Conservation (phyloP, 64 coral and sea anemone genomes). For the Orbicella faveolata region DNA sequence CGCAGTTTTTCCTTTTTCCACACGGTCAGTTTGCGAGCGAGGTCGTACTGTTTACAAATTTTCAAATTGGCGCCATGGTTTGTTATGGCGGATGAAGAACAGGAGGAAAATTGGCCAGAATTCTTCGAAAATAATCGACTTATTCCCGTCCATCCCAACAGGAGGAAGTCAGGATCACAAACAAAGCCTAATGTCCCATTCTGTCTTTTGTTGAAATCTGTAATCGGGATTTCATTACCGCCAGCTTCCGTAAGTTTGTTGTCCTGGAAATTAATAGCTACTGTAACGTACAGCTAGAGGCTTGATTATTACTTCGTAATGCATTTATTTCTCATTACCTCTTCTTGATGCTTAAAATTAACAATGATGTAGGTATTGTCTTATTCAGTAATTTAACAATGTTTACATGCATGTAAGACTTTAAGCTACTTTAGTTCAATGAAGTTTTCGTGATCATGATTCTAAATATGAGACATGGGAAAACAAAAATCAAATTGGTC, state of each 20-base stretch:
- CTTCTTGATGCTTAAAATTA: too few relatives aligned
- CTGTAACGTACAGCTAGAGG: neutral
- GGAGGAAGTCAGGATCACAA: slow-evolving; percentile 56
- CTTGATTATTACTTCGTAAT: too few relatives aligned
- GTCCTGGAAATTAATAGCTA: neutral
- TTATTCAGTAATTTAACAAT: too few relatives aligned
- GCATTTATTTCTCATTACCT: too few relatives aligned
- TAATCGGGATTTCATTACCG: slow-evolving; percentile 80
- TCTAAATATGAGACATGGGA: too few relatives aligned
- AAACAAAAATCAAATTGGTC: too few relatives aligned
- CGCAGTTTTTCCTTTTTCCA: neutral
- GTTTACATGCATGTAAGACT: too few relatives aligned
- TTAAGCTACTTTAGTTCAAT: too few relatives aligned
- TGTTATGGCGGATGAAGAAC: slow-evolving; percentile 84
- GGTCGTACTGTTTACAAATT: slow-evolving; percentile 4
- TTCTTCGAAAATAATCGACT: slow-evolving; percentile 94
- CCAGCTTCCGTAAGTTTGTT: slow-evolving; percentile 47
- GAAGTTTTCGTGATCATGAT: too few relatives aligned
- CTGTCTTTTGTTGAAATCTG: slow-evolving; percentile 76
- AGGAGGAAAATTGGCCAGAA: slow-evolving; percentile 92
- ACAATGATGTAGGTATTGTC: too few relatives aligned
- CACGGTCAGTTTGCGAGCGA: slow-evolving; percentile 13
- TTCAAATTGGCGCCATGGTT: slow-evolving; percentile 75
- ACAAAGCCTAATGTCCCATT: slow-evolving; percentile 65
- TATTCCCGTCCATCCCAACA: slow-evolving; percentile 70